Conservation (phyloP, 2,888 invertebrate species). For the Lordiphosa andalusiaca region DNA sequence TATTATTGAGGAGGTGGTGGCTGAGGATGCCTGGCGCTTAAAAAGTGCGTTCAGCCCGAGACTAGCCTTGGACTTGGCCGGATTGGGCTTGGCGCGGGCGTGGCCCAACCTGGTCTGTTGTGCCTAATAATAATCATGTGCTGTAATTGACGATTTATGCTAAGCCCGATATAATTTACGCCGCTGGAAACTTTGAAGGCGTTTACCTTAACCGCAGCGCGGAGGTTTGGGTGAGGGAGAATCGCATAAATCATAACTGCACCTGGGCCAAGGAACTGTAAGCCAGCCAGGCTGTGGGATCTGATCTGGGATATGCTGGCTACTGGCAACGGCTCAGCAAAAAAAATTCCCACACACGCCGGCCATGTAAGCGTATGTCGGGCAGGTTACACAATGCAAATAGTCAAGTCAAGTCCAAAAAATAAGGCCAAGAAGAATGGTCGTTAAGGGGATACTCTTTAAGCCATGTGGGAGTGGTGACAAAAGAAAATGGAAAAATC, state of each 20-base stretch:
- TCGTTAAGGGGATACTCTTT: no score
- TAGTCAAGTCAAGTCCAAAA: conserved; percentile 27
- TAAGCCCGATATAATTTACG: conserved; percentile 73
- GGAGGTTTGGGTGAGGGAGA: conserved; percentile 16
- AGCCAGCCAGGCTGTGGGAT: conserved; percentile 2
- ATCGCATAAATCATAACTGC: conserved; percentile 72
- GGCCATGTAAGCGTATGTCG: conserved; percentile 58
- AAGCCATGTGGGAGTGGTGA: neutral
- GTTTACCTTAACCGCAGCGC: conserved; percentile 33
- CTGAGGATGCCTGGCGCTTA: conserved; percentile 63
- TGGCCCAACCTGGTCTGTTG: conserved; percentile 33
- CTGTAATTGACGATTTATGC: conserved; percentile 72
- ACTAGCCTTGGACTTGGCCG: conserved; percentile 52
- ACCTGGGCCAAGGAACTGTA: conserved; percentile 49
- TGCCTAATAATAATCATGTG: conserved; percentile 73
- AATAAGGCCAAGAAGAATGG: neutral
- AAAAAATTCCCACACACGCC: conserved; percentile 67
- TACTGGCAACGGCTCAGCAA: conserved; percentile 37
- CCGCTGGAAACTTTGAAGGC: conserved; percentile 65
- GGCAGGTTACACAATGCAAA: conserved; percentile 66
- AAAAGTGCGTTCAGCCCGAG: conserved; percentile 44
- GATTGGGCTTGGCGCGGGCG: conserved; percentile 74
- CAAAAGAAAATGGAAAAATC: no score
- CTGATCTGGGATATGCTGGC: conserved; percentile 42
- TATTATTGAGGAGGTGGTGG: conserved; percentile 51